phyloP scores from a whole-genome alignment of 2,888 invertebrate genomes.

The Abscondita cerata region DNA sequence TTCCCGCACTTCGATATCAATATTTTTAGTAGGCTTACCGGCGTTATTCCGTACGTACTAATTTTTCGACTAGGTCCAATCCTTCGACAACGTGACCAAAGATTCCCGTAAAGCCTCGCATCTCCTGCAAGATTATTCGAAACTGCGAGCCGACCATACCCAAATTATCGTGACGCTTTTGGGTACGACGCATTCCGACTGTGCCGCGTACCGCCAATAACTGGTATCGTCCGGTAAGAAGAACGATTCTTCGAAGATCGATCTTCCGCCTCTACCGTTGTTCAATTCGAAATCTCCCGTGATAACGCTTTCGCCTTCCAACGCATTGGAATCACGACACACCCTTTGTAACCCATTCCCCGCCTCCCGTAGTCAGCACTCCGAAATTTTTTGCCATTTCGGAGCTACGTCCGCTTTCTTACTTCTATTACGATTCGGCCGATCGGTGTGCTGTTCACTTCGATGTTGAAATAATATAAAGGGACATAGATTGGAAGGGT shows the following conservation, averaged over 20 bases:
- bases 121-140: slow-evolving; percentile 80
- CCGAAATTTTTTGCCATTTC: slow-evolving; percentile 82
- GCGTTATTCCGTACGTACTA: slow-evolving; percentile 77
- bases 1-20: slow-evolving; percentile 78
- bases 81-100: slow-evolving; percentile 84
- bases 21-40: slow-evolving; percentile 79
- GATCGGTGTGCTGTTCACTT: slow-evolving; percentile 72
- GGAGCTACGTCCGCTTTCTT: slow-evolving; percentile 79
- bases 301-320: slow-evolving; percentile 83
- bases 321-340: slow-evolving; percentile 82
- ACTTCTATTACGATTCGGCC: slow-evolving; percentile 81
- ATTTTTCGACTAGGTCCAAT: slow-evolving; percentile 79
- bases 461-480: slow-evolving; percentile 79
- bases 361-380: slow-evolving; percentile 72
- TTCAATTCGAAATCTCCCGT: slow-evolving; percentile 83
- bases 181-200: slow-evolving; percentile 82
- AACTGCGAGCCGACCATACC: slow-evolving; percentile 88
- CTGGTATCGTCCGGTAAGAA: slow-evolving; percentile 83
- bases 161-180: slow-evolving; percentile 79
- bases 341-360: slow-evolving; percentile 82
- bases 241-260: slow-evolving; percentile 77
- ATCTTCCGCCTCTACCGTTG: slow-evolving; percentile 80
- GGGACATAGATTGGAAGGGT: slow-evolving; percentile 68
- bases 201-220: slow-evolving; percentile 77
- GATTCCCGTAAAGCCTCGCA: slow-evolving; percentile 83